Conservation (phyloP, 2,888 invertebrate species). For the Patella pellucida region DNA sequence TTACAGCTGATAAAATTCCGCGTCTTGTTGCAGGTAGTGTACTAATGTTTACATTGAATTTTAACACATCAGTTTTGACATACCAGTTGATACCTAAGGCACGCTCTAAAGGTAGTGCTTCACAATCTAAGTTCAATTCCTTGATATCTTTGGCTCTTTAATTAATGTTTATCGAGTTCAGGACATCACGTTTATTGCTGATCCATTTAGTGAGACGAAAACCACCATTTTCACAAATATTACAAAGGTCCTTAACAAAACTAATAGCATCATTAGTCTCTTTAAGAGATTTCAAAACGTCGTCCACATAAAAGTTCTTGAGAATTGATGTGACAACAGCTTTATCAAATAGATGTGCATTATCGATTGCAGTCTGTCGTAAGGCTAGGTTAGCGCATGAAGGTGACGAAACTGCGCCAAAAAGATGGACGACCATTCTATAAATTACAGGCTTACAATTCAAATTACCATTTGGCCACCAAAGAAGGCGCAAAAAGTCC, state of each 20-base stretch:
- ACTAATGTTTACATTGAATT: conserved; percentile 24
- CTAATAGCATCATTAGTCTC: conserved; percentile 6
- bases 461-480: conserved; percentile 14
- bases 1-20: conserved; percentile 35
- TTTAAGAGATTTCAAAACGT: conserved; percentile 19
- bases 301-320: conserved; percentile 31
- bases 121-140: conserved; percentile 12
- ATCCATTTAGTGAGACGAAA: conserved; percentile 39
- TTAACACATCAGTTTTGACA: conserved; percentile 33
- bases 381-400: conserved; percentile 21
- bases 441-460: conserved; percentile 12
- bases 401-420: conserved; percentile 20
- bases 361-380: conserved; percentile 9
- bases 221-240: conserved; percentile 19
- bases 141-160: conserved; percentile 29
- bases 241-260: neutral
- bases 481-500: conserved; percentile 27
- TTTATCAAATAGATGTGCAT: neutral
- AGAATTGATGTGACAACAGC: neutral
- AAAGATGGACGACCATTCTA: conserved; percentile 21
- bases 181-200: conserved; percentile 31
- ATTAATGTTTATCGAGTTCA: conserved; percentile 29
- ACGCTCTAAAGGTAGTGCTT: conserved; percentile 27
- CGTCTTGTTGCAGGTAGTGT: conserved; percentile 34
- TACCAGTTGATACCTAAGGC: conserved; percentile 46